Percentiles rank a stretch among this genome's conserved stretches.
These are phyloP conservation scores for Cephus rjabovi DNA, from an alignment of 2,888 invertebrate genomes.

Conservation along the genomic window DNA sequence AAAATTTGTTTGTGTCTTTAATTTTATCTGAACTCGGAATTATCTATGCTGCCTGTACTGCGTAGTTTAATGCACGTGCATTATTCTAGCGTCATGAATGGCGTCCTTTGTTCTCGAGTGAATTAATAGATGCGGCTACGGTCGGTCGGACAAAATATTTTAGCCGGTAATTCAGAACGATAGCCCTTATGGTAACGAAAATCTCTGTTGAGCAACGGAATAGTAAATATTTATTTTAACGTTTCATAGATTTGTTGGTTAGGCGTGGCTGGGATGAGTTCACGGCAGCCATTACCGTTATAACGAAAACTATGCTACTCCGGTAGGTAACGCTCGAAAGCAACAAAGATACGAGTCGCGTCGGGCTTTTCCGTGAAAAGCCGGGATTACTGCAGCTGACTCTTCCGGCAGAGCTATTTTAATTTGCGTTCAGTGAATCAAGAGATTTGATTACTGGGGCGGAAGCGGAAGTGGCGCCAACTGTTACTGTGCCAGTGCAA, in stretches of 20 bases:
- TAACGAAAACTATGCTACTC: not conserved
- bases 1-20: too few relatives aligned
- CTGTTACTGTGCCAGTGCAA: constrained; percentile 41
- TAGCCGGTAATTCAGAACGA: not conserved
- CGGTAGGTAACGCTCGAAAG: not conserved
- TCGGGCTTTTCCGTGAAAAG: constrained; percentile 3
- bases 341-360: not conserved
- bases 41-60: too few relatives aligned
- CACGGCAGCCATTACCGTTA: not conserved
- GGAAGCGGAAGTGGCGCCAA: constrained; percentile 53
- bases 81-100: not conserved
- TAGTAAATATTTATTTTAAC: too few relatives aligned
- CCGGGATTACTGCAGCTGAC: constrained; percentile 31
- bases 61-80: not conserved
- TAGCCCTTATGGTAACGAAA: too few relatives aligned
- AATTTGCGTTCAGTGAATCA: constrained; percentile 53
- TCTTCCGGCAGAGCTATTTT: constrained; percentile 34
- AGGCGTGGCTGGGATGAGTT: not conserved
- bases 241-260: too few relatives aligned
- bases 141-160: not conserved
- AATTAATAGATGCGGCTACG: not conserved
- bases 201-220: too few relatives aligned
- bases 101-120: not conserved
- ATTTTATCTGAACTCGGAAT: too few relatives aligned
- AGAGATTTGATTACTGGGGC: constrained; percentile 57